Evolutionary conservation across 2,113 vertebrate genomes (phyloP).

Genomic region (Hemiprocne comata): DNA sequence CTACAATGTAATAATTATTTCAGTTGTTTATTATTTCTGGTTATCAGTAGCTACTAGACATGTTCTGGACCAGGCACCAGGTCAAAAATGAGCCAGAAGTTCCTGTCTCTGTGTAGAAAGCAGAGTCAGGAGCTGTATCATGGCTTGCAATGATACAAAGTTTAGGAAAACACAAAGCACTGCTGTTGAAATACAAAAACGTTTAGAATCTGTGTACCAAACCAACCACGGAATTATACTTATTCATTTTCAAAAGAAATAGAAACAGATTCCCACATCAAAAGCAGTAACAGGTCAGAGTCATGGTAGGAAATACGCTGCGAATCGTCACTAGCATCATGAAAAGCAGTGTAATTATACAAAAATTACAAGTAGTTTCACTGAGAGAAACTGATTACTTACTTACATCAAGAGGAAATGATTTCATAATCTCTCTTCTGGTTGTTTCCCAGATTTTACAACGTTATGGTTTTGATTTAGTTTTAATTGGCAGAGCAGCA

Average conservation of each 20-base stretch:
- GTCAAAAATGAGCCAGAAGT: background rate
- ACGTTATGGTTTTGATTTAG: background rate
- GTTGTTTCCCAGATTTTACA: slow-evolving; percentile 4
- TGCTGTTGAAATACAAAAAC: background rate
- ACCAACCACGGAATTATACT: background rate
- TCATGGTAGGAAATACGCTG: background rate
- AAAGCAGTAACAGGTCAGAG: background rate
- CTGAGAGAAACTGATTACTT: background rate
- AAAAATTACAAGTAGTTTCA: background rate
- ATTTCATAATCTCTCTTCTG: slow-evolving; percentile 8
- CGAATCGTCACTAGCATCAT: background rate
- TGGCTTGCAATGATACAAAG: background rate
- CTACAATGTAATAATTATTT: background rate
- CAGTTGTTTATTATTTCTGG: background rate
- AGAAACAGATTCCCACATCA: background rate
- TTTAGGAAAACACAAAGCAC: background rate
- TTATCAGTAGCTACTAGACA: background rate
- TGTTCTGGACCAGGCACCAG: background rate
- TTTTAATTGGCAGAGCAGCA: background rate
- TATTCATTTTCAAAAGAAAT: background rate
- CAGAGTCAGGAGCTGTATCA: background rate
- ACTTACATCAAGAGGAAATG: slow-evolving; percentile 22
- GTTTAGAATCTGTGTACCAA: background rate
- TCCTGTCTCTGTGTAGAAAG: background rate
- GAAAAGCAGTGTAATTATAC: background rate